Conservation (phyloP, 2,113 vertebrate species). For the zebrafish (Danio rerio) region DNA sequence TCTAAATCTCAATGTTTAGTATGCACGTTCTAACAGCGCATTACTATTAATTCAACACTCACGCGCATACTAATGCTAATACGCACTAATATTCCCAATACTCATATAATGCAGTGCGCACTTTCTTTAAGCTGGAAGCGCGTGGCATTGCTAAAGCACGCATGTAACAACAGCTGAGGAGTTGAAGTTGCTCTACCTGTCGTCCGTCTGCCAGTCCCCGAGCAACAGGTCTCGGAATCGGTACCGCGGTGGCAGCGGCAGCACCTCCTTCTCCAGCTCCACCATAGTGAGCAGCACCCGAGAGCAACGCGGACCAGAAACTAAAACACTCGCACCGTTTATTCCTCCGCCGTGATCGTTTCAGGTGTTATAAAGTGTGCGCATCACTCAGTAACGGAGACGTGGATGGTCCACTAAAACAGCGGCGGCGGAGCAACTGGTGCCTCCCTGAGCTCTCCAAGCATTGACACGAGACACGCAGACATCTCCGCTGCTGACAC, state of each 20-base stretch:
- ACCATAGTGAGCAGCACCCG: slow-evolving; percentile 67
- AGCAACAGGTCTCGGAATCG: slow-evolving; percentile 87
- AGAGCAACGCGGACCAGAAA: not conserved
- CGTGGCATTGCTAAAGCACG: not conserved
- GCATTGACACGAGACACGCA: not conserved
- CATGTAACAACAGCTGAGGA: slow-evolving; percentile 1
- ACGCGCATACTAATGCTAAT: not conserved
- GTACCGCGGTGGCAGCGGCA: slow-evolving; percentile 84
- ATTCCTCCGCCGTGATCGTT: slow-evolving; percentile 1
- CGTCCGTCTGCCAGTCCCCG: slow-evolving; percentile 85
- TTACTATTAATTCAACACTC: not conserved
- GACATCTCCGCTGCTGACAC: slow-evolving; percentile 25
- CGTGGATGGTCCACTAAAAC: not conserved
- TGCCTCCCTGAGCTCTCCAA: slow-evolving; percentile 20
- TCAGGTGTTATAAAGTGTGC: not conserved
- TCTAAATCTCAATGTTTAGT: too few species aligned
- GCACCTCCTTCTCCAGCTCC: slow-evolving; percentile 84
- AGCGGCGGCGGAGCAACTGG: slow-evolving; percentile 10
- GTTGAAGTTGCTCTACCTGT: slow-evolving; percentile 75
- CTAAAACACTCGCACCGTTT: not conserved
- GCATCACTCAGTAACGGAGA: slow-evolving; percentile 24
- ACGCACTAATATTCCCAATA: not conserved
- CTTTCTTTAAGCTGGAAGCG: slow-evolving; percentile 59
- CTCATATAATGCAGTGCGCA: not conserved
- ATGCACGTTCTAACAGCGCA: too few species aligned